Conservation (phyloP, 2,113 vertebrate genomes). For the Castor canadensis region DNA sequence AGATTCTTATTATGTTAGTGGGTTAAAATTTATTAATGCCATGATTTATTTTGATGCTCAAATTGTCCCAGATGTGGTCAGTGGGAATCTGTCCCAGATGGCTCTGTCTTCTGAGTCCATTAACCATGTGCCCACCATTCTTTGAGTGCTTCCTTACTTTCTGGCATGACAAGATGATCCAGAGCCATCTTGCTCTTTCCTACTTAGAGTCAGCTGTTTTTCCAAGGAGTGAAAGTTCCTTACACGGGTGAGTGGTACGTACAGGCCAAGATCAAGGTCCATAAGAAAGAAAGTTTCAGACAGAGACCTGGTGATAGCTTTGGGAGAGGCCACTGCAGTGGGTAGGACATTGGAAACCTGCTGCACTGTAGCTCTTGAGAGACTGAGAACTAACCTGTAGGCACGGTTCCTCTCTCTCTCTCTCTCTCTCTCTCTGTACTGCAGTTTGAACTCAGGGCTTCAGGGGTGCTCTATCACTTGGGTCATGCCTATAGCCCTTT, state of each 20-base stretch:
- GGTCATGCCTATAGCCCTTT: no score
- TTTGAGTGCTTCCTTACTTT: neutral
- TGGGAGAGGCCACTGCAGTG: neutral
- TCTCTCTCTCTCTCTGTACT: no score
- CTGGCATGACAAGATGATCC: neutral
- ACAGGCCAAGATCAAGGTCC: neutral
- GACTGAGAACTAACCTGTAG: neutral
- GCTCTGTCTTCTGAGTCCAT: neutral
- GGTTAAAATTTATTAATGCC: neutral
- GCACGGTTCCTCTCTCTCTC: no score
- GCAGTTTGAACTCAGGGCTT: no score
- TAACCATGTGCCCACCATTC: neutral
- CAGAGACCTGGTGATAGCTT: neutral
- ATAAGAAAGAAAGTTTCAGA: neutral
- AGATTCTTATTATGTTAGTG: neutral
- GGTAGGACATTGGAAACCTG: neutral
- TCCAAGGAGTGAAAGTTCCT: neutral
- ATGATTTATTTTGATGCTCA: neutral
- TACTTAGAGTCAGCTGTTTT: neutral
- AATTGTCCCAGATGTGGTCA: conserved; percentile 8
- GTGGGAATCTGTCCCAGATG: neutral
- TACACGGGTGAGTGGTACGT: neutral
- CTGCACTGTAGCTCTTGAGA: neutral
- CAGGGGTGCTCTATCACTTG: no score
- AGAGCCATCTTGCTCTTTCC: neutral